A percentile compares a stretch with the other conserved stretches of the same genome.
Evolutionary conservation across 2,113 vertebrate genomes (phyloP).

Genomic region (Poeciliopsis occidentalis): DNA sequence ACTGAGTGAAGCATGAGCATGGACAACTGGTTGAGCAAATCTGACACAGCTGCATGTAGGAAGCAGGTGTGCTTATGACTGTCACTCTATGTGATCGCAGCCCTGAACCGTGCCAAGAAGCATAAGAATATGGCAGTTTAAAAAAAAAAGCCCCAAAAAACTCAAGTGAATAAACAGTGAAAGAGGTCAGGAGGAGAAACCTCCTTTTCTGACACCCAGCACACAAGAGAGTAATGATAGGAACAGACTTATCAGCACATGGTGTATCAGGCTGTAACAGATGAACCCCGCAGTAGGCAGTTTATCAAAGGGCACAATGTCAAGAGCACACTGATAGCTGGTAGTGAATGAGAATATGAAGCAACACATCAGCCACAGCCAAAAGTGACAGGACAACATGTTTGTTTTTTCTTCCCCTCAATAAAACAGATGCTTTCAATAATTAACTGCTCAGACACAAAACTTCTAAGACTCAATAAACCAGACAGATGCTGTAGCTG

Average conservation of each 20-base stretch:
- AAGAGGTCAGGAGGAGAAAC: constrained; percentile 39
- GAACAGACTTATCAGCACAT: constrained; percentile 38
- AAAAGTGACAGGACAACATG: constrained; percentile 27
- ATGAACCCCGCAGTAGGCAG: constrained; percentile 38
- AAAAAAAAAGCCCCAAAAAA: constrained; percentile 19
- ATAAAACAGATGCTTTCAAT: constrained; percentile 18
- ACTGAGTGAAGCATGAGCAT: neutral
- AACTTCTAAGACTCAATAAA: constrained; percentile 31
- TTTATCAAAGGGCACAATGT: constrained; percentile 60
- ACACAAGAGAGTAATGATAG: constrained; percentile 35
- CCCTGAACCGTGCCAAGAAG: constrained; percentile 37
- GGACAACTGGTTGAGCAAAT: constrained; percentile 26
- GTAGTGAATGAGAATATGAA: constrained; percentile 7
- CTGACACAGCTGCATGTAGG: constrained; percentile 47
- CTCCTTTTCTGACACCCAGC: constrained; percentile 47
- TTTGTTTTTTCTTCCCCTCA: constrained; percentile 19
- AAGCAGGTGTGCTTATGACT: constrained; percentile 56
- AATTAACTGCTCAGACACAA: constrained; percentile 27
- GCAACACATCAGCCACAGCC: constrained; percentile 3
- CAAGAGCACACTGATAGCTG: constrained; percentile 30
- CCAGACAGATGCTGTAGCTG: constrained; percentile 20
- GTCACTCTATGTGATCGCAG: constrained; percentile 47
- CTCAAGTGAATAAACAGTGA: constrained; percentile 43
- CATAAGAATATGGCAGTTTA: constrained; percentile 53
- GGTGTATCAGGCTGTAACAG: constrained; percentile 37